Evolutionary conservation across 2,113 vertebrate genomes (phyloP).

Genomic region (Chaetorhynchus papuensis): DNA sequence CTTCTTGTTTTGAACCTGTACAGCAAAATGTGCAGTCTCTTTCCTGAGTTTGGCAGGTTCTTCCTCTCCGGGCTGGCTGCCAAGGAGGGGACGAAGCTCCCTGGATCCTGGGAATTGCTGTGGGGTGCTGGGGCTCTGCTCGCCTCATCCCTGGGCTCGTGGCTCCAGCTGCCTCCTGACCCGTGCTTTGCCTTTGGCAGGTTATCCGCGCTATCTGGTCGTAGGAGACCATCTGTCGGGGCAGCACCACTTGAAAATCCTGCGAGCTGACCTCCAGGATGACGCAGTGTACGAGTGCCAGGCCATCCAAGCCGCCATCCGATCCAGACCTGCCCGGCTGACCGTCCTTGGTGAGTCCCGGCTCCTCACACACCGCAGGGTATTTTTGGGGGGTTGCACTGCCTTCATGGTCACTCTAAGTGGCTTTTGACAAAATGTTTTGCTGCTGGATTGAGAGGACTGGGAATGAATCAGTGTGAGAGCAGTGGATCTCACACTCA

Average conservation of each 20-base stretch:
- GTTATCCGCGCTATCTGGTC: slow-evolving; percentile 94
- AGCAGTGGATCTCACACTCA: neutral
- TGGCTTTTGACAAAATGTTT: neutral
- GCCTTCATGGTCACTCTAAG: rapidly evolving
- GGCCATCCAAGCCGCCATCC: slow-evolving; percentile 93
- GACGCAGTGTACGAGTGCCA: slow-evolving; percentile 96
- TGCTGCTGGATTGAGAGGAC: neutral
- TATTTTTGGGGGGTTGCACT: rapidly evolving
- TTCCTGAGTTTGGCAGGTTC: neutral
- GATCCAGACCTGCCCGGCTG: slow-evolving; percentile 90
- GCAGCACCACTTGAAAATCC: slow-evolving; percentile 92
- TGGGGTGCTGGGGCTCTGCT: neutral
- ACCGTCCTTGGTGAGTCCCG: slow-evolving; percentile 87
- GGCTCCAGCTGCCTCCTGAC: neutral
- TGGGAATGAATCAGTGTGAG: neutral
- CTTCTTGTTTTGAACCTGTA: neutral
- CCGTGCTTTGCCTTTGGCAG: slow-evolving; percentile 48
- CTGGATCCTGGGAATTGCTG: neutral
- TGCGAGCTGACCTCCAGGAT: slow-evolving; percentile 90
- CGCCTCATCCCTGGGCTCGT: rapidly evolving
- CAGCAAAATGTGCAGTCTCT: neutral
- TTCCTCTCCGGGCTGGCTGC: neutral
- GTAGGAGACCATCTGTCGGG: slow-evolving; percentile 91
- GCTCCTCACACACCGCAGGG: rapidly evolving
- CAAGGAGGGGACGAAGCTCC: neutral